Base-by-base conservation (phyloP, 2,888 invertebrate genomes). In the Pardosa pseudoannulata region DNA sequence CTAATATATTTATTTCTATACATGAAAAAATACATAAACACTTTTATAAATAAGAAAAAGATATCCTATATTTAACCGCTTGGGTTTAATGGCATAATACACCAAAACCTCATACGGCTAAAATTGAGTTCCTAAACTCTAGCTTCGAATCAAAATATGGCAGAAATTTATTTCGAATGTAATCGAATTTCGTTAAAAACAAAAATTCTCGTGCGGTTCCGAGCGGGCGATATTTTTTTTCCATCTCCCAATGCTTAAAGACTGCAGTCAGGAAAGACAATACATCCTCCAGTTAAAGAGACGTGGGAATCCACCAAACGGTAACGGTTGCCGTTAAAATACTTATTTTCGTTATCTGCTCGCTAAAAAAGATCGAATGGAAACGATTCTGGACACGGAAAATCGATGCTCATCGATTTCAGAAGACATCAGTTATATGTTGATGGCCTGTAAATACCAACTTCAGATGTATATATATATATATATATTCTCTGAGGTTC, bases 131-230 rank as follows among this genome's bases (percentile, higher is more conserved):
- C n/a, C n/a, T n/a, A n/a, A n/a, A n/a, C n/a, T n/a, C n/a, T 36
- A 36, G 36, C 6, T 36, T 7, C 9, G 6, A 36, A 36, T 5
- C 36, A 13, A 39, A 23, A 39, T 29, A 65, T 5, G 65, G 29
- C 27, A 39, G 29, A 70, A 72, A 16, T 74, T 19, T 50, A 56
- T 75, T 70, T 81, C 16, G 29, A 28, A 5, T 41, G 9, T 9
- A 65, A 76, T 72, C 76, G 76, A 83, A 76, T 76, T 72, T 72
- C 76, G 82, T 83, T 78, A 76, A 71, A 83, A 46, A 46, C n/a
- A 56, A 16, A 46, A 46, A 2, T 46, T 50, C 29, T 76, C 71
- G 50, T 41, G 32, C 62, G 81, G 81, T 73, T 68, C 74, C 39
- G 39, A 56, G 19, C 50, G 19, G 19, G 46, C 39, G 56, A 81